Percentiles rank a stretch among this genome's conserved stretches.
phyloP scores from a whole-genome alignment of 2,113 vertebrate genomes.

The Garra rufa region DNA sequence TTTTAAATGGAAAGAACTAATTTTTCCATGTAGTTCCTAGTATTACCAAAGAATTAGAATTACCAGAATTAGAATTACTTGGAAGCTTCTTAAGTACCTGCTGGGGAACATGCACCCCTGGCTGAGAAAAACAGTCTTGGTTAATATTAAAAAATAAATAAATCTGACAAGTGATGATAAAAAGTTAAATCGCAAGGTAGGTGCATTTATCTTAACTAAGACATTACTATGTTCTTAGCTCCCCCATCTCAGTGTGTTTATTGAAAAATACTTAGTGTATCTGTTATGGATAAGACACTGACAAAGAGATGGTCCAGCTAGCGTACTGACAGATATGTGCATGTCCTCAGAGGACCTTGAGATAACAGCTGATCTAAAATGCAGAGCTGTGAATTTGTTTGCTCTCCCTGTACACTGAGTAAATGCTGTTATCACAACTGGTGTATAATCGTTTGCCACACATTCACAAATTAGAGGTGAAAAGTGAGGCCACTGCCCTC shows the following conservation, averaged over 20 bases:
- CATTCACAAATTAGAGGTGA: constrained; percentile 7
- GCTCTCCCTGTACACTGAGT: background rate
- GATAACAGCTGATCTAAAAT: constrained; percentile 46
- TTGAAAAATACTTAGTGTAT: constrained; percentile 37
- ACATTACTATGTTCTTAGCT: background rate
- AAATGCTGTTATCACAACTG: constrained; percentile 8
- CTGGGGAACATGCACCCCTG: background rate
- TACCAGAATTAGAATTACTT: background rate
- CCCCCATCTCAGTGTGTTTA: background rate
- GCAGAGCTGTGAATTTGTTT: constrained; percentile 6
- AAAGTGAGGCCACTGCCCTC: constrained; percentile 36
- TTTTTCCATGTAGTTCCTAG: background rate
- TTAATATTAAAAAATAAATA: background rate
- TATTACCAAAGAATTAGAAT: background rate
- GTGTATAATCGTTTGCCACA: constrained; percentile 23
- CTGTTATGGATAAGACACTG: constrained; percentile 25
- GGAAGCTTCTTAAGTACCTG: background rate
- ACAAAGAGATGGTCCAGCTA: background rate
- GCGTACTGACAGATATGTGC: constrained; percentile 19
- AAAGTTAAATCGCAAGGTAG: too few relatives aligned
- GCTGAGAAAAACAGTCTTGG: background rate
- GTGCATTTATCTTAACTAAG: too few relatives aligned
- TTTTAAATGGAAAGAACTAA: background rate
- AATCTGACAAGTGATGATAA: background rate
- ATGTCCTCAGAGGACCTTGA: constrained; percentile 57